phyloP scores from a whole-genome alignment of 2,888 invertebrate species.

The Torymus tubicola region DNA sequence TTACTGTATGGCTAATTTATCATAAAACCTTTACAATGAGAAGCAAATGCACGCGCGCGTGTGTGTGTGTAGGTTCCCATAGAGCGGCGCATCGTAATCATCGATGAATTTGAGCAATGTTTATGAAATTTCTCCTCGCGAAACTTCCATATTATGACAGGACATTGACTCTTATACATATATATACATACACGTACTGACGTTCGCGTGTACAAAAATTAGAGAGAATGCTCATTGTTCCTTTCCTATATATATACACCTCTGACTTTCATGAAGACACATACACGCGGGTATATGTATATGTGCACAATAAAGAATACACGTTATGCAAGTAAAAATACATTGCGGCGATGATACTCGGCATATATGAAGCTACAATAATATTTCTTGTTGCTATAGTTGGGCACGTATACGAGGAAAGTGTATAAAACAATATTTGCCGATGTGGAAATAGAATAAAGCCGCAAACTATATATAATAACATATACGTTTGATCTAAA shows the following conservation, averaged over 20 bases:
- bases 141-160: constrained; percentile 20
- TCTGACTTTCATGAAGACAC: constrained; percentile 4
- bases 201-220: constrained; percentile 43
- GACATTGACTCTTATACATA: constrained; percentile 29
- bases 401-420: too few species aligned
- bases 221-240: constrained; percentile 51
- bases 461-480: background rate
- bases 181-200: background rate
- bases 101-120: constrained; percentile 38
- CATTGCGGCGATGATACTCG: constrained; percentile 6
- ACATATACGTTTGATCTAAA: too few species aligned
- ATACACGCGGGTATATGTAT: background rate
- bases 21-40: too few species aligned
- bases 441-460: background rate
- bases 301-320: constrained; percentile 13
- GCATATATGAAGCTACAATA: constrained; percentile 2
- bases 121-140: constrained; percentile 32
- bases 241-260: background rate
- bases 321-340: constrained; percentile 29
- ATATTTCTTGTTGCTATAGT: too few species aligned
- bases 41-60: too few species aligned
- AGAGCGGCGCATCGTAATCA: background rate
- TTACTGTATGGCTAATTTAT: too few species aligned
- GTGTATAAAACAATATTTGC: too few species aligned
- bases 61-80: too few species aligned